Conservation (phyloP, 2,113 vertebrate species). For the Erythrocercus mccallii region DNA sequence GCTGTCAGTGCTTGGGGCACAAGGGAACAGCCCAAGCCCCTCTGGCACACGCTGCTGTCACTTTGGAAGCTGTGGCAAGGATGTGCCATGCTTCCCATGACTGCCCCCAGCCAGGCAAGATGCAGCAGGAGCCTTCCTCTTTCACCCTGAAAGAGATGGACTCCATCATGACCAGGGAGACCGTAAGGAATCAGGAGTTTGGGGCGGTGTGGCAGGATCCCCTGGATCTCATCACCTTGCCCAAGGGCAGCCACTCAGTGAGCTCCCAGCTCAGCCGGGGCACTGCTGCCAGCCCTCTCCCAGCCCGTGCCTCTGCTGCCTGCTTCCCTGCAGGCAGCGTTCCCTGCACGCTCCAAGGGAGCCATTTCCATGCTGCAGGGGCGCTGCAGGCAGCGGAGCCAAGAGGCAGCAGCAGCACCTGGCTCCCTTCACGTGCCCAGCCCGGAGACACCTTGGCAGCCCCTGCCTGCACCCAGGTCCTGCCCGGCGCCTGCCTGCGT, state of each 20-base stretch:
- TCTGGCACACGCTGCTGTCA: not conserved
- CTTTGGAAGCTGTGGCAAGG: not conserved
- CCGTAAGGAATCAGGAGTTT: not conserved
- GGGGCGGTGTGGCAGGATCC: too few relatives aligned
- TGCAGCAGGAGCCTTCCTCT: not conserved
- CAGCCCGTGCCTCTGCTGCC: not conserved
- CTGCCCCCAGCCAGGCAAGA: not conserved
- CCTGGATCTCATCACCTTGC: not conserved
- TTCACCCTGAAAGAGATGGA: not conserved
- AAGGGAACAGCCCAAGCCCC: not conserved
- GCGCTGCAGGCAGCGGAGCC: not conserved
- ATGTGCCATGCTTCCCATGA: fast-evolving
- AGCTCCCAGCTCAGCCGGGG: fast-evolving
- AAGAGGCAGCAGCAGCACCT: not conserved
- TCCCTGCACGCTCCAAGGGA: fast-evolving
- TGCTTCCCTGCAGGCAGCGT: not conserved
- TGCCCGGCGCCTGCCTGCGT: not conserved
- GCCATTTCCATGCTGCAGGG: not conserved
- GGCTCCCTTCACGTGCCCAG: not conserved
- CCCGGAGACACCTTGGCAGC: not conserved
- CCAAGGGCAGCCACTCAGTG: fast-evolving
- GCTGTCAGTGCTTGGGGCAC: not conserved
- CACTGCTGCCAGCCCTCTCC: fast-evolving
- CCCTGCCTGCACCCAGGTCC: not conserved
- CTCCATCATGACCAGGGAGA: not conserved